phyloP scores from a whole-genome alignment of 2,797 vertebrate genomes.

The Knipowitschia caucasica region DNA sequence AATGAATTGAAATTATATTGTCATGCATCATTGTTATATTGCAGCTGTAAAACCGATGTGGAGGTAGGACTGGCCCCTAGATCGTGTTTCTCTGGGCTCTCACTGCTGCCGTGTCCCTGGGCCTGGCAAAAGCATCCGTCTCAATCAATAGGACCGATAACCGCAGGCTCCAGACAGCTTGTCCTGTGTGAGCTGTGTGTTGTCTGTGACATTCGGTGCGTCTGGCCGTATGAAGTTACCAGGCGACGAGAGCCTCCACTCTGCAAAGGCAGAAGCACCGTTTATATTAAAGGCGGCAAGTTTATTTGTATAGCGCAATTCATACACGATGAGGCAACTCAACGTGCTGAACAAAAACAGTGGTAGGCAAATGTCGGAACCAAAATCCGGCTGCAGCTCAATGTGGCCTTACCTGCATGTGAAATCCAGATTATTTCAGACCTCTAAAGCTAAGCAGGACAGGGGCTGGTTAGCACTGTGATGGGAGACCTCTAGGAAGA shows the following conservation, averaged over 20 bases:
- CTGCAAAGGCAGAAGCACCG: conserved; percentile 52
- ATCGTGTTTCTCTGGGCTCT: conserved; percentile 44
- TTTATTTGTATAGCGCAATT: too few relatives aligned
- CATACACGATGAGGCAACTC: too few relatives aligned
- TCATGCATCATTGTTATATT: too few relatives aligned
- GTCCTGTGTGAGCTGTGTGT: conserved; percentile 63
- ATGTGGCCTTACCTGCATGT: too few relatives aligned
- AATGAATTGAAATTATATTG: too few relatives aligned
- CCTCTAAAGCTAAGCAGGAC: too few relatives aligned
- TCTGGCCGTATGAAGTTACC: conserved; percentile 63
- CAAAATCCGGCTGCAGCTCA: too few relatives aligned
- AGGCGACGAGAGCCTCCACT: conserved; percentile 59
- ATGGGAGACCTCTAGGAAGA: too few relatives aligned
- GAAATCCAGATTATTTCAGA: too few relatives aligned
- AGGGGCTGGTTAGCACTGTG: too few relatives aligned
- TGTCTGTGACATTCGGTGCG: conserved; percentile 63
- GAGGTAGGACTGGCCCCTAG: conserved; percentile 29
- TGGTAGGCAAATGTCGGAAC: too few relatives aligned
- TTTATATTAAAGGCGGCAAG: conserved; percentile 57
- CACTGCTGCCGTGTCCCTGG: conserved; percentile 67
- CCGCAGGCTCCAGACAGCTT: conserved; percentile 74
- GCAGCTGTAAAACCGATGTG: conserved; percentile 45
- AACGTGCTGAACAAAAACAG: too few relatives aligned
- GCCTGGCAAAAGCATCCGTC: conserved; percentile 72
- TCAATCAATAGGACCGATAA: conserved; percentile 76